A percentile compares a stretch with the other conserved stretches of the same genome.
Evolutionary conservation across 2,113 vertebrate species (phyloP).

Genomic region (Microtus ochrogaster): DNA sequence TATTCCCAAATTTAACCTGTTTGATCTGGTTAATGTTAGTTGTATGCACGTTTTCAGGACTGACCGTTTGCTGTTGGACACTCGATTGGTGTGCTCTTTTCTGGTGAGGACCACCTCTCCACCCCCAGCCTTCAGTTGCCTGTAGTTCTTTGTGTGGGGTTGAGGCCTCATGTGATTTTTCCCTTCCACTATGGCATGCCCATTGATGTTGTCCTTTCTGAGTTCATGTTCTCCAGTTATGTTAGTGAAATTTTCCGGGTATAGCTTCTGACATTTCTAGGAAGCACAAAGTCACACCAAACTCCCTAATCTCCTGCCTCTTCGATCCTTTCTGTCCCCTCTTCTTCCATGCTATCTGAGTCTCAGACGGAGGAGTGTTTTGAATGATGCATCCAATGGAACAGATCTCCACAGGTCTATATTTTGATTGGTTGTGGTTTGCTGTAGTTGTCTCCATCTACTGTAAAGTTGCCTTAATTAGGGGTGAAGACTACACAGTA

Average conservation of each 20-base stretch:
- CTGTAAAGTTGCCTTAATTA: too few species aligned
- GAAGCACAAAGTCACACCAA: background rate
- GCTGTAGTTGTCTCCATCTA: background rate
- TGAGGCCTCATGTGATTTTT: background rate
- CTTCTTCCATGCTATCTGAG: background rate
- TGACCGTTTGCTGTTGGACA: background rate
- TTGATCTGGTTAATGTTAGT: background rate
- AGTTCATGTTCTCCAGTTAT: background rate
- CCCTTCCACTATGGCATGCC: background rate
- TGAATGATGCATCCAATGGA: background rate
- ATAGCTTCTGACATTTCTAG: background rate
- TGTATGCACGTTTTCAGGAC: background rate
- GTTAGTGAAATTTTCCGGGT: background rate
- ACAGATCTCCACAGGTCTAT: background rate
- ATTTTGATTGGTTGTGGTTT: background rate
- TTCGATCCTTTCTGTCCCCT: background rate
- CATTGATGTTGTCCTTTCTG: too few species aligned
- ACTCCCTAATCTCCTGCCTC: background rate
- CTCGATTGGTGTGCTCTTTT: background rate
- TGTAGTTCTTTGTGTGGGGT: background rate
- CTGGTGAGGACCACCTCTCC: background rate
- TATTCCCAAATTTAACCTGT: background rate
- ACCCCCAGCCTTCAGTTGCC: background rate
- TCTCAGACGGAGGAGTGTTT: background rate
- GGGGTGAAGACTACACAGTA: background rate